Evolutionary conservation across 2,888 invertebrate genomes (phyloP).

Genomic region (Lasioglossum figueresi): DNA sequence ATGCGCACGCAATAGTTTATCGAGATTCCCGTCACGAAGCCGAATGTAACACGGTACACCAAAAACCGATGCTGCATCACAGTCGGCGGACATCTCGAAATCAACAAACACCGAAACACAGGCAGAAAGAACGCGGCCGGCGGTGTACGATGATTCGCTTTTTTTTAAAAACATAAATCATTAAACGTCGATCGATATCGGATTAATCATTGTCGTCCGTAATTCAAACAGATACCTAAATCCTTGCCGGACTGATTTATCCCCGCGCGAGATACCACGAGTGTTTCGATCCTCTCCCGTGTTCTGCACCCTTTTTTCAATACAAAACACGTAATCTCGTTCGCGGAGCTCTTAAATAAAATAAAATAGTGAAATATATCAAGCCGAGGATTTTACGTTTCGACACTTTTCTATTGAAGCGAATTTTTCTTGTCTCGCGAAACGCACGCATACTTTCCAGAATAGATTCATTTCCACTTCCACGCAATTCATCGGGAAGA

Average conservation of each 20-base stretch:
- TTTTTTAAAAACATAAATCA: conserved; percentile 44
- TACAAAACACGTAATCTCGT: background rate
- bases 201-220: conserved; percentile 42
- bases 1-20: conserved; percentile 10
- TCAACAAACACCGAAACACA: conserved; percentile 16
- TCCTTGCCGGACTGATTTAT: conserved; percentile 42
- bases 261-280: conserved; percentile 20
- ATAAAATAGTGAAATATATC: background rate
- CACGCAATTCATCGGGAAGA: background rate
- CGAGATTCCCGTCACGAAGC: conserved; percentile 7
- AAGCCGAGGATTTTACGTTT: background rate
- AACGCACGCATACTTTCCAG: background rate
- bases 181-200: conserved; percentile 39
- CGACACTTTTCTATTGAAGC: background rate
- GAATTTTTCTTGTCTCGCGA: background rate
- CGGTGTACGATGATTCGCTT: conserved; percentile 32
- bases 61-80: conserved; percentile 14
- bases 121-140: background rate
- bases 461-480: background rate
- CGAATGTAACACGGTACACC: conserved; percentile 1
- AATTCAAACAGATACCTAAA: conserved; percentile 48
- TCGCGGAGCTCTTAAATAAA: background rate
- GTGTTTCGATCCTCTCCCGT: conserved; percentile 13
- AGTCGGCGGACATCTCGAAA: conserved; percentile 17
- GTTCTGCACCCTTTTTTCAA: background rate